Conservation (phyloP, 2,113 vertebrate genomes). For the Hyaena hyaena region DNA sequence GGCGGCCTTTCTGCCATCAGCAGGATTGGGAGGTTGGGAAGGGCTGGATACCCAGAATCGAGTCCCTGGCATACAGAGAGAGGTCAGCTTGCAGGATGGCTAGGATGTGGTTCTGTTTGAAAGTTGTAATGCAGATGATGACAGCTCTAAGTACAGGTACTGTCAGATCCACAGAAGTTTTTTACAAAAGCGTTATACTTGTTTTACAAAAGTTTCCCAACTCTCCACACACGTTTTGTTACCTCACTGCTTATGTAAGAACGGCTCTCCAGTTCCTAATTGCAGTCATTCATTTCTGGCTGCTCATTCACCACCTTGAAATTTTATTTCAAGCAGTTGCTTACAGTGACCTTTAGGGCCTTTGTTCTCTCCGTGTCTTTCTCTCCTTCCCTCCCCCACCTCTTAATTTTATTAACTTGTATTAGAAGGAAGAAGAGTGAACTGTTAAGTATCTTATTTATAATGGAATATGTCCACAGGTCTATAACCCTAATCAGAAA, state of each 20-base stretch:
- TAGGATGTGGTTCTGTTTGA: background rate
- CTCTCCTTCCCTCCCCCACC: background rate
- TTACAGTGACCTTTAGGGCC: background rate
- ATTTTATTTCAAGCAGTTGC: constrained; percentile 7
- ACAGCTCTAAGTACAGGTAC: background rate
- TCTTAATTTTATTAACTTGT: background rate
- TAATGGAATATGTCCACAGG: background rate
- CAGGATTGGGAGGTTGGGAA: background rate
- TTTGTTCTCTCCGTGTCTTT: background rate
- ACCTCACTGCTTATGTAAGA: background rate
- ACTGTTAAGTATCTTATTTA: background rate
- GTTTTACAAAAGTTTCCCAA: background rate
- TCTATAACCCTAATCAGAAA: background rate
- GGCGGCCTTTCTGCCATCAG: background rate
- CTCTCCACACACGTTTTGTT: background rate
- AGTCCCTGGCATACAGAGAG: background rate
- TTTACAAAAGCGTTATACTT: background rate
- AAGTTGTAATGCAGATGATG: background rate
- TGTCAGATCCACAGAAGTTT: background rate
- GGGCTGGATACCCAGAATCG: background rate
- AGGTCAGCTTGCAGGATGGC: background rate
- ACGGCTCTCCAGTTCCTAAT: background rate
- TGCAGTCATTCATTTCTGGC: background rate
- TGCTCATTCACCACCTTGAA: background rate
- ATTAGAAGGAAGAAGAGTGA: constrained; percentile 1